Conservation (phyloP, 1,140 invertebrate species). For the Amphibalanus amphitrite region DNA sequence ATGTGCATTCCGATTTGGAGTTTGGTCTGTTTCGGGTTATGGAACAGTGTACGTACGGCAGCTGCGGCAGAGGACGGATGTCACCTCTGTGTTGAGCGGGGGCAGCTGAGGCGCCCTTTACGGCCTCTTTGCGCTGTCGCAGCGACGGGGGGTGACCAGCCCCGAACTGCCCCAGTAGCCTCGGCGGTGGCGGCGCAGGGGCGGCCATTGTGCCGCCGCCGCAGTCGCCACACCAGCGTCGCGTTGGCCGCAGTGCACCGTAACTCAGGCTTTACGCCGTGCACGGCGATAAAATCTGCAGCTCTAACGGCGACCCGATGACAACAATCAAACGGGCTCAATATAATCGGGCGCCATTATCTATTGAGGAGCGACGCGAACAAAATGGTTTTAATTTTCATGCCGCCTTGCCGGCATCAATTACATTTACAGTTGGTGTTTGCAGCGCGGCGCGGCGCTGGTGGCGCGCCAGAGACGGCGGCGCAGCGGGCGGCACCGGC, state of each 20-base stretch:
- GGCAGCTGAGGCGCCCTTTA: background rate
- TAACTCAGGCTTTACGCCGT: background rate
- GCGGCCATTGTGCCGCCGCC: background rate
- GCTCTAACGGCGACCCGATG: background rate
- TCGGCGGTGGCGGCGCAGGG: too few species aligned
- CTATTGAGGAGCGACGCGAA: background rate
- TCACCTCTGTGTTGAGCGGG: too few species aligned
- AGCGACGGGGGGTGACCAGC: too few species aligned
- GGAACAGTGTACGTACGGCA: too few species aligned
- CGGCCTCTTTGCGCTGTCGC: background rate
- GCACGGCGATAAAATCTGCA: background rate
- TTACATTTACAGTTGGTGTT: background rate
- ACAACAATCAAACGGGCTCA: background rate
- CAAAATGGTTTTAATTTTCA: background rate
- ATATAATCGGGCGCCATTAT: background rate
- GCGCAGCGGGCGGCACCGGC: too few species aligned
- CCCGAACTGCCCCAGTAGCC: background rate
- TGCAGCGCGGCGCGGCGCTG: background rate
- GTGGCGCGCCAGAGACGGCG: background rate
- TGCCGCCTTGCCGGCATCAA: background rate
- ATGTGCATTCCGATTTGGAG: too few species aligned
- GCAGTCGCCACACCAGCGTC: too few species aligned
- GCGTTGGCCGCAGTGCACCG: too few species aligned
- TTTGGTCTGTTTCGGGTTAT: too few species aligned
- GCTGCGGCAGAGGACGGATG: too few species aligned